Conservation (phyloP, 2,797 vertebrate genomes). For the Sebastes trivittatus region DNA sequence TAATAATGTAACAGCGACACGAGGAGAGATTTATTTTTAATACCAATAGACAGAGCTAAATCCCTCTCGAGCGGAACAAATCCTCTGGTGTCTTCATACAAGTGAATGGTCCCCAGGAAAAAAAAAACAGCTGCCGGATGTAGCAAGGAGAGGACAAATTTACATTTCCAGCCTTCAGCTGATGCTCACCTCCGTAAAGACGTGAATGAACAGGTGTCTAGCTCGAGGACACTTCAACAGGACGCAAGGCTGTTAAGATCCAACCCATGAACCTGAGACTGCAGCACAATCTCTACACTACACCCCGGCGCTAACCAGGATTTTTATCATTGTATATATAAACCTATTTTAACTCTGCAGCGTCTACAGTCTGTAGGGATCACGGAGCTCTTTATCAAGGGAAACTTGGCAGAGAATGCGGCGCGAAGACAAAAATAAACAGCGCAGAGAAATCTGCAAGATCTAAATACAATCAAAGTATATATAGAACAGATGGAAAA, state of each 20-base stretch:
- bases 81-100: slow-evolving; percentile 64
- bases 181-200: slow-evolving; percentile 2
- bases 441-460: not conserved
- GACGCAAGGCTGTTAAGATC: not conserved
- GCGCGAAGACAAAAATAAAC: slow-evolving; percentile 10
- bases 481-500: not conserved
- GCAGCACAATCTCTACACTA: not conserved
- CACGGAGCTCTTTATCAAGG: not conserved
- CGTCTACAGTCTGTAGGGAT: not conserved
- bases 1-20: slow-evolving; percentile 66
- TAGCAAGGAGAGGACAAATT: slow-evolving; percentile 13
- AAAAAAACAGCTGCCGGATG: slow-evolving; percentile 42
- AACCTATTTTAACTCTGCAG: not conserved
- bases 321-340: not conserved
- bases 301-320: not conserved
- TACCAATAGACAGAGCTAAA: slow-evolving; percentile 72
- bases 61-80: slow-evolving; percentile 73
- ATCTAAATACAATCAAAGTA: slow-evolving; percentile 19
- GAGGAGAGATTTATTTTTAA: slow-evolving; percentile 80
- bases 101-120: slow-evolving; percentile 32
- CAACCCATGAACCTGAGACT: not conserved
- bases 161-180: slow-evolving; percentile 31
- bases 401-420: not conserved
- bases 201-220: slow-evolving; percentile 29
- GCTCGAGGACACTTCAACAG: slow-evolving; percentile 23